phyloP scores from a whole-genome alignment of 1,140 invertebrate species.

The Hermatobates lingyangjiaoensis region DNA sequence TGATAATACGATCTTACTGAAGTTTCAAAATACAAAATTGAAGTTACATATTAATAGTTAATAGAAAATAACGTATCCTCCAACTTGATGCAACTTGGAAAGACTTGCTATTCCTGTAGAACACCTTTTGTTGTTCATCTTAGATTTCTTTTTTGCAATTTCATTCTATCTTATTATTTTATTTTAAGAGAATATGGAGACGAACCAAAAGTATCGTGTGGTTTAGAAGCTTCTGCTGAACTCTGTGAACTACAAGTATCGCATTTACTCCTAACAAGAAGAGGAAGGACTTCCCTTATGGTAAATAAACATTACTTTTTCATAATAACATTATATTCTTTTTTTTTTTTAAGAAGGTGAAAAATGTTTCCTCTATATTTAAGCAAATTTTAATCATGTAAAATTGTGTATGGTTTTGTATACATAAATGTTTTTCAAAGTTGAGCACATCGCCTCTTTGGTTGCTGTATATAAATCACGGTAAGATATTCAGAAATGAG shows the following conservation, averaged over 20 bases:
- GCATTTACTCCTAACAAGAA: constrained; percentile 30
- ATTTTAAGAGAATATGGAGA: constrained; percentile 4
- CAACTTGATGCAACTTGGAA: too few species aligned
- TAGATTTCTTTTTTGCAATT: neutral
- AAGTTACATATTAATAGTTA: too few species aligned
- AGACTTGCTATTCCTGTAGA: too few species aligned
- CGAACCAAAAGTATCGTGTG: constrained; percentile 12
- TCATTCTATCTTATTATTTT: neutral
- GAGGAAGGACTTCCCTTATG: constrained; percentile 34
- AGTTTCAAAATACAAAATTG: too few species aligned
- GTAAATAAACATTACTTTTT: constrained; percentile 20
- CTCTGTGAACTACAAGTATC: constrained; percentile 32
- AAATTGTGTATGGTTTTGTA: neutral
- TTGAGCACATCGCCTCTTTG: neutral
- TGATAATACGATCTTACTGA: too few species aligned
- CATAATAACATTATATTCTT: neutral
- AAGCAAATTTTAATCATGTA: neutral
- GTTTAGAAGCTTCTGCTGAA: constrained; percentile 27
- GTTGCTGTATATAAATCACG: neutral
- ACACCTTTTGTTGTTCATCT: too few species aligned
- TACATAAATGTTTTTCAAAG: neutral
- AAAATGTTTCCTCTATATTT: too few species aligned
- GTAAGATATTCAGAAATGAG: too few species aligned
- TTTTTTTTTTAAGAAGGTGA: too few species aligned
- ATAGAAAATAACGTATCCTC: too few species aligned